These are phyloP conservation scores for Rhyacophila evoluta DNA, from an alignment of 2,888 invertebrate genomes.

Conservation along the genomic window DNA sequence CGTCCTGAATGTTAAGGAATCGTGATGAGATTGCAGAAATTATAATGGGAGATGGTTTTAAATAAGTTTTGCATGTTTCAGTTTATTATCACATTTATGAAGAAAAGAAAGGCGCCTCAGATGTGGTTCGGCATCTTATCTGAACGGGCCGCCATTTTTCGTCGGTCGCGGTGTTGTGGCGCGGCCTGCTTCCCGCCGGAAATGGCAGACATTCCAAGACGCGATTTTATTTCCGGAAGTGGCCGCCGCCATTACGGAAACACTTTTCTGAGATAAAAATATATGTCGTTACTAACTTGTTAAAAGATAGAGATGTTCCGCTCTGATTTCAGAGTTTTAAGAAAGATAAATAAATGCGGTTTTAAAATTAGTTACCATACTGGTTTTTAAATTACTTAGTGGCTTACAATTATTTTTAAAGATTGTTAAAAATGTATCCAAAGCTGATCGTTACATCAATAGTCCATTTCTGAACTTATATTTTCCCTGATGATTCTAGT, in stretches of 20 bases:
- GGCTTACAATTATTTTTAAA: no score
- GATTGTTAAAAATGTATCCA: no score
- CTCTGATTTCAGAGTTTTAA: neutral
- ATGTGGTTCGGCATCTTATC: slow-evolving; percentile 2
- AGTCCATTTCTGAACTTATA: no score
- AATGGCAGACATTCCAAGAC: slow-evolving; percentile 42
- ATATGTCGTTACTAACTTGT: neutral
- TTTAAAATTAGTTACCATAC: no score
- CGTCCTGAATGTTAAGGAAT: no score
- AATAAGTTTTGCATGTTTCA: no score
- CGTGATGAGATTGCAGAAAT: no score
- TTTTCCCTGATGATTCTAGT: no score
- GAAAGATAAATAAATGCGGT: slow-evolving; percentile 9
- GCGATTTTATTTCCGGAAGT: slow-evolving; percentile 24
- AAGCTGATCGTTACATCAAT: no score
- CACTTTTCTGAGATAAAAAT: neutral
- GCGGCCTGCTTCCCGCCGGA: slow-evolving; percentile 40
- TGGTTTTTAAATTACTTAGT: no score
- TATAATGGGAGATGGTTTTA: no score
- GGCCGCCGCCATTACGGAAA: slow-evolving; percentile 13
- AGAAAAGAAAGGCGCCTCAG: neutral
- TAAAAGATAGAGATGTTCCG: neutral
- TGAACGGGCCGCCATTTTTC: neutral
- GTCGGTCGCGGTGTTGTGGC: slow-evolving; percentile 35
- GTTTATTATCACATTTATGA: no score